Conservation (phyloP, 2,113 vertebrate species). For the Tylochromis polylepis region DNA sequence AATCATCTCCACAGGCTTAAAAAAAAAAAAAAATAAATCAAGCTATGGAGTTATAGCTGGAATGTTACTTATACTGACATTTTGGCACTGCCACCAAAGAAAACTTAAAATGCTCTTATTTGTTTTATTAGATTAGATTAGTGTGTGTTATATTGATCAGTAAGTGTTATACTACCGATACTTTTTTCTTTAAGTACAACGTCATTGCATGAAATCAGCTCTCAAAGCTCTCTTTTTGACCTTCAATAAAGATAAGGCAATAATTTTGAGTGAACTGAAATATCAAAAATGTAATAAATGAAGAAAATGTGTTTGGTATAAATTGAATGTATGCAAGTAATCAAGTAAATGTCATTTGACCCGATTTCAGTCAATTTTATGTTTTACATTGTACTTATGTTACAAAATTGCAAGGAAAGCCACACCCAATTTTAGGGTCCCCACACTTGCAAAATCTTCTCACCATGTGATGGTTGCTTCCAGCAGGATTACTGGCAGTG, state of each 20-base stretch:
- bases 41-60: background rate
- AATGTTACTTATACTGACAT: background rate
- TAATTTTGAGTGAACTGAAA: background rate
- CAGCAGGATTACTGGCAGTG: no score
- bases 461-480: no score
- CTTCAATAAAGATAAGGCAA: background rate
- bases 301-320: background rate
- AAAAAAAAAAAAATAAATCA: accelerated
- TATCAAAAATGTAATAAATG: background rate
- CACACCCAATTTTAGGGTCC: no score
- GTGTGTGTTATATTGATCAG: background rate
- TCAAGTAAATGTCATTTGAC: background rate
- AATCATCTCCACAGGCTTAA: no score
- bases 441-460: no score
- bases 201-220: background rate
- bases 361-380: background rate
- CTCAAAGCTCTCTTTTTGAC: background rate
- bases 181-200: background rate
- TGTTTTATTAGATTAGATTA: background rate
- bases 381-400: background rate
- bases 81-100: background rate
- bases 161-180: background rate
- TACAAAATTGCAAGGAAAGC: background rate
- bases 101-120: background rate
- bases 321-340: background rate